Percentiles rank a stretch among this genome's conserved stretches.
phyloP scores from a whole-genome alignment of 2,113 vertebrate genomes.

The Ibidorhyncha struthersii region DNA sequence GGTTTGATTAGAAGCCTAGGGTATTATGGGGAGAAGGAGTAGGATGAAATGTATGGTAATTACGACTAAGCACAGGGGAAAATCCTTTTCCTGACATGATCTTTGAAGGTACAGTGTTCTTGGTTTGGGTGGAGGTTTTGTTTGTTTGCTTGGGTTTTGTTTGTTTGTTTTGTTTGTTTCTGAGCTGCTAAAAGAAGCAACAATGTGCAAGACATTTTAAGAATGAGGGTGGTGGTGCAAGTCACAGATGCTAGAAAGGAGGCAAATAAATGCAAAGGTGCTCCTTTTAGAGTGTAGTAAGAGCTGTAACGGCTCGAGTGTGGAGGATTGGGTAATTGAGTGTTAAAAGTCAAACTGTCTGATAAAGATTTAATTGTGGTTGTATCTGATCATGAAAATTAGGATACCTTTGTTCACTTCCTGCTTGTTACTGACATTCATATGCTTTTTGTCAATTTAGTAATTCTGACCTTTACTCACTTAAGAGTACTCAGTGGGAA shows the following conservation, averaged over 20 bases:
- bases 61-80: not conserved
- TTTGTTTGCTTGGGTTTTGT: not conserved
- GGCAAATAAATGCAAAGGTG: not conserved
- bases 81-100: not conserved
- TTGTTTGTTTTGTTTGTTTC: not conserved
- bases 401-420: not conserved
- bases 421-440: not conserved
- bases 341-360: not conserved
- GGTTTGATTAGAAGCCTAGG: conserved; percentile 26
- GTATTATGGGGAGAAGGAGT: not conserved
- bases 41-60: not conserved
- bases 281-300: not conserved
- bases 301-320: not conserved
- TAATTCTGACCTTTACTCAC: not conserved
- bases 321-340: not conserved
- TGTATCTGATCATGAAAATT: not conserved
- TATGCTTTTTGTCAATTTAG: not conserved
- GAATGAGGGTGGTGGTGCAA: not conserved
- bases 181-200: not conserved
- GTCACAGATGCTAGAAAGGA: not conserved
- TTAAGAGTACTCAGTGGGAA: not conserved
- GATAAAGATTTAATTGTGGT: not conserved
- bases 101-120: not conserved
- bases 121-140: not conserved
- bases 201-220: not conserved